Percentiles rank a stretch among this genome's conserved stretches.
These are phyloP conservation scores for Druon quercuslanigerum DNA, from an alignment of 1,140 invertebrate genomes.

Conservation along the genomic window DNA sequence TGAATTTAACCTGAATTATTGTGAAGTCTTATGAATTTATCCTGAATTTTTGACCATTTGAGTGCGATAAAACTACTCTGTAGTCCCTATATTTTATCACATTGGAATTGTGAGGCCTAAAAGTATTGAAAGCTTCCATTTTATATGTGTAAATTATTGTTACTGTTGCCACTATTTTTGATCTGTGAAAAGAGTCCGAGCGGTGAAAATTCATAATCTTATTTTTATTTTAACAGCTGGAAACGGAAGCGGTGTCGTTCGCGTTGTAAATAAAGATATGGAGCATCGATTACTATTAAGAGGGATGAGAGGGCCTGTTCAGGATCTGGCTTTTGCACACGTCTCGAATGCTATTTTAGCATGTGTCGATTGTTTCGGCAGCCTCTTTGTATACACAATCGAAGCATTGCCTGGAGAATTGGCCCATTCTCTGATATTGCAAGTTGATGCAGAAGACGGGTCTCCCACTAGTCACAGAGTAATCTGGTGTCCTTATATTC, in stretches of 20 bases:
- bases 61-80: too few relatives aligned
- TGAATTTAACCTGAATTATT: too few relatives aligned
- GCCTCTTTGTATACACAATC: slow-evolving; percentile 88
- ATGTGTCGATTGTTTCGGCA: slow-evolving; percentile 89
- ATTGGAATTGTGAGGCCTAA: too few relatives aligned
- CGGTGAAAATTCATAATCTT: slow-evolving; percentile 1
- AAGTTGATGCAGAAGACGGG: slow-evolving; percentile 70
- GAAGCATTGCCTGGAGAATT: slow-evolving; percentile 79
- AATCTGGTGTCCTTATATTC: slow-evolving; percentile 95
- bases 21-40: too few relatives aligned
- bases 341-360: slow-evolving; percentile 87
- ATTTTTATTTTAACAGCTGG: slow-evolving; percentile 67
- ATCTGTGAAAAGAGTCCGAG: background rate
- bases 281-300: slow-evolving; percentile 88
- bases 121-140: too few relatives aligned
- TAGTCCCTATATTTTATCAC: too few relatives aligned
- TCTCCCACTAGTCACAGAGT: slow-evolving; percentile 77
- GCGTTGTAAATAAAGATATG: slow-evolving; percentile 87
- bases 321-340: slow-evolving; percentile 93
- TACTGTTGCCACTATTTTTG: too few relatives aligned
- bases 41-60: too few relatives aligned
- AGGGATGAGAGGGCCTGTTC: slow-evolving; percentile 88
- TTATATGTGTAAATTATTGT: background rate
- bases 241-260: slow-evolving; percentile 85
- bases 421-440: slow-evolving; percentile 76